phyloP scores from a whole-genome alignment of 53 echinoderm and acorn worm species.

The Echinarachnius parma region DNA sequence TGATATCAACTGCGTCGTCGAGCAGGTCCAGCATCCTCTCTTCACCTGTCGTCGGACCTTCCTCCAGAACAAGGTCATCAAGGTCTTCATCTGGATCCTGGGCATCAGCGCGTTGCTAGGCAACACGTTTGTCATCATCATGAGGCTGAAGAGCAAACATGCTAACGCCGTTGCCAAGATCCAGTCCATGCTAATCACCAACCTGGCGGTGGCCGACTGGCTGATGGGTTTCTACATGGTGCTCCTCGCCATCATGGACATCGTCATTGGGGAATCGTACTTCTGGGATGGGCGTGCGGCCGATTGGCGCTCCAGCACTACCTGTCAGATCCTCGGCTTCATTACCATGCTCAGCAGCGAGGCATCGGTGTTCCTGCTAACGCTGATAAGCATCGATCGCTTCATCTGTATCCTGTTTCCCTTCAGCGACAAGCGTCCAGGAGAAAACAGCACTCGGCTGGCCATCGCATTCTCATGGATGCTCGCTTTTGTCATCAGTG shows the following conservation, averaged over 20 bases:
- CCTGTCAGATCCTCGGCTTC: slow-evolving; percentile 68
- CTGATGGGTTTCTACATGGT: slow-evolving; percentile 81
- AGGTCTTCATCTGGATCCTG: slow-evolving; percentile 72
- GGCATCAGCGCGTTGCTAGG: slow-evolving; percentile 68
- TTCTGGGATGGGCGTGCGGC: slow-evolving; percentile 56
- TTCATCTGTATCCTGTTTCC: slow-evolving; percentile 70
- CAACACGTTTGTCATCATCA: slow-evolving; percentile 62
- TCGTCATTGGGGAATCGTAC: slow-evolving; percentile 59
- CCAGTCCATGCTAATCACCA: slow-evolving; percentile 67
- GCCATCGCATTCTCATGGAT: slow-evolving; percentile 56
- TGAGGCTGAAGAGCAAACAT: slow-evolving; percentile 45
- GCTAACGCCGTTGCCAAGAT: slow-evolving; percentile 31
- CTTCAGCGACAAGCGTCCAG: slow-evolving; percentile 58
- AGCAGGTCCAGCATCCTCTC: slow-evolving; percentile 56
- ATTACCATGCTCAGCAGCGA: slow-evolving; percentile 68
- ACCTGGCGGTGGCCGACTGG: slow-evolving; percentile 65
- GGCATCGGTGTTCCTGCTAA: slow-evolving; percentile 65
- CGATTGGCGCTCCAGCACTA: slow-evolving; percentile 64
- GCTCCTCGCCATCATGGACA: slow-evolving; percentile 63
- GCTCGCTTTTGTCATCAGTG: slow-evolving; percentile 46
- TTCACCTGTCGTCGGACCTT: slow-evolving; percentile 60
- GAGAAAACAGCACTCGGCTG: slow-evolving; percentile 43
- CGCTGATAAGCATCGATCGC: slow-evolving; percentile 68
- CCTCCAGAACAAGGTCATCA: slow-evolving; percentile 56
- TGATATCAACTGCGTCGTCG: slow-evolving; percentile 23